A percentile compares a stretch with the other conserved stretches of the same genome.
Evolutionary conservation across 2,113 vertebrate genomes (phyloP).

Genomic region (Empidonax alnorum): DNA sequence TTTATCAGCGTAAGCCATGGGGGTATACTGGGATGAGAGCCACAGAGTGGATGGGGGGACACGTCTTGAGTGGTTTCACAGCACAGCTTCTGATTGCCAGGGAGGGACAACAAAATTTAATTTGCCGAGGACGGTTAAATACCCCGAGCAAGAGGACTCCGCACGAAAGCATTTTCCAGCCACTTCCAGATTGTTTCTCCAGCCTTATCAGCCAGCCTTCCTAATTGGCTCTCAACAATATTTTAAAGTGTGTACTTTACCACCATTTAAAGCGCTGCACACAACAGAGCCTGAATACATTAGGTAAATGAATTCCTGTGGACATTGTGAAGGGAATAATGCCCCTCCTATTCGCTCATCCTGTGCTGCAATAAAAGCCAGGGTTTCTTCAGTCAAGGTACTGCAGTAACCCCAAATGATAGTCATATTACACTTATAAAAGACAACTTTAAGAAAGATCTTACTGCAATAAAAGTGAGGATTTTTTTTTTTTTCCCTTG

Average conservation of each 20-base stretch:
- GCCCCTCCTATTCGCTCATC: slow-evolving; percentile 23
- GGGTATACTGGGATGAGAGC: not conserved
- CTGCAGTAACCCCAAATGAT: slow-evolving; percentile 67
- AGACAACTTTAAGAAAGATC: slow-evolving; percentile 76
- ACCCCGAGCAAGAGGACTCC: not conserved
- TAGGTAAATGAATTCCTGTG: slow-evolving; percentile 43
- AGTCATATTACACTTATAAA: slow-evolving; percentile 75
- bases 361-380: slow-evolving; percentile 54
- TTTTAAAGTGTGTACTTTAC: not conserved
- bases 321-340: slow-evolving; percentile 43
- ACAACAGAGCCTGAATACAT: not conserved
- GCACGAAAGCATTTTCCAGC: not conserved
- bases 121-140: not conserved
- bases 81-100: not conserved
- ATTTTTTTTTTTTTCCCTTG: slow-evolving; percentile 38
- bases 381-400: slow-evolving; percentile 21
- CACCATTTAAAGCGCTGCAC: not conserved
- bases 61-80: not conserved
- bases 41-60: not conserved
- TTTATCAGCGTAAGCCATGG: not conserved
- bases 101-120: not conserved
- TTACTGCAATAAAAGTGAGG: slow-evolving; percentile 70
- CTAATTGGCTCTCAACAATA: not conserved
- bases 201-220: not conserved
- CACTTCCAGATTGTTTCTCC: not conserved